These are phyloP conservation scores for Mongoloraphidia duomilia DNA, from an alignment of 2,888 invertebrate species.

Conservation along the genomic window DNA sequence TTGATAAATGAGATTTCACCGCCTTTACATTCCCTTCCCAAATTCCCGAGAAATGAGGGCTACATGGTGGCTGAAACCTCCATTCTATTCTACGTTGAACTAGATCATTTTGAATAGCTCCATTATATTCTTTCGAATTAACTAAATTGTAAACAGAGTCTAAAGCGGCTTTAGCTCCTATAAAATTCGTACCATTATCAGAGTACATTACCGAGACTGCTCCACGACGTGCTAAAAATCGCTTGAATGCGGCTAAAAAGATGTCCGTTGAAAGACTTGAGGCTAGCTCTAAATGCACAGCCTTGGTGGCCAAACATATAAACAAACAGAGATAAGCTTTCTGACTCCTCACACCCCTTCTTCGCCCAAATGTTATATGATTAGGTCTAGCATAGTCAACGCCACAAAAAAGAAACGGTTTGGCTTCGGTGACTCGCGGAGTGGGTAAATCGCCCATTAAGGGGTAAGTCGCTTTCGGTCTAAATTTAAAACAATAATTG, in stretches of 20 bases:
- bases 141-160: background rate
- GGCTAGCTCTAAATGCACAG: constrained; percentile 15
- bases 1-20: background rate
- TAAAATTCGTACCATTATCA: constrained; percentile 17
- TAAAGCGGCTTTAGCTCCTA: constrained; percentile 10
- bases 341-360: constrained; percentile 6
- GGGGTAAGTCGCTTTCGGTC: background rate
- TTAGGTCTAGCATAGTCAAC: constrained; percentile 12
- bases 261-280: constrained; percentile 13
- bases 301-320: constrained; percentile 14
- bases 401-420: constrained; percentile 2
- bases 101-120: background rate
- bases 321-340: constrained; percentile 15
- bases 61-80: background rate
- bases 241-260: constrained; percentile 14
- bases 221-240: constrained; percentile 15
- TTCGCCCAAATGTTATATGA: constrained; percentile 2
- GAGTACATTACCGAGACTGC: constrained; percentile 9
- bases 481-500: background rate
- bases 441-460: background rate
- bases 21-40: background rate
- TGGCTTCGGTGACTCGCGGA: background rate
- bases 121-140: background rate
- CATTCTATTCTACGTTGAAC: background rate
- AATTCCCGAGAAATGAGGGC: background rate